A percentile compares a stretch with the other conserved stretches of the same genome.
phyloP scores from a whole-genome alignment of 2,888 invertebrate genomes.

The Pseudococcus viburni region DNA sequence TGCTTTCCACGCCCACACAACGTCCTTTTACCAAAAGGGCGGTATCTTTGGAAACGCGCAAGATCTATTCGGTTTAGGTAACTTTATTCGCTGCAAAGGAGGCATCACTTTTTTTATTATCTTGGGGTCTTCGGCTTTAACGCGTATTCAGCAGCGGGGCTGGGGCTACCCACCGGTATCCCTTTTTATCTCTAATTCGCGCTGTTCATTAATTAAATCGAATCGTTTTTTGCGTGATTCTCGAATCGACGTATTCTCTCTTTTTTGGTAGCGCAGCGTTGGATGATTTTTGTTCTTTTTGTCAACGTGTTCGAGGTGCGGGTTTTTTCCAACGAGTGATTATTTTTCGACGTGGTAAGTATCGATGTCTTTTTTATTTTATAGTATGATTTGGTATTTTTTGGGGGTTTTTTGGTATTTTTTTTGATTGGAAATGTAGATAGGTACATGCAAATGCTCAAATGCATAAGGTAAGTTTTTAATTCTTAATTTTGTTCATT shows the following conservation, averaged over 20 bases:
- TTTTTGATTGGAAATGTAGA: too few relatives aligned
- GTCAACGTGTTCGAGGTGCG: not conserved
- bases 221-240: conserved; percentile 46
- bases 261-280: not conserved
- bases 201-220: conserved; percentile 52
- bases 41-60: conserved; percentile 54
- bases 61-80: conserved; percentile 20
- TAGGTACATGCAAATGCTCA: too few relatives aligned
- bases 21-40: conserved; percentile 55
- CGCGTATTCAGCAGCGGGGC: conserved; percentile 47
- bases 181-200: conserved; percentile 46
- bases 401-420: too few relatives aligned
- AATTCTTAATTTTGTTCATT: too few relatives aligned
- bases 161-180: conserved; percentile 41
- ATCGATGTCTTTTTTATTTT: not conserved
- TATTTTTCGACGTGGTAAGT: not conserved
- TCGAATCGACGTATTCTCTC: not conserved
- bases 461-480: too few relatives aligned
- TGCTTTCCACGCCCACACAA: conserved; percentile 60
- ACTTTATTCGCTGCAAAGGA: conserved; percentile 48
- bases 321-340: not conserved
- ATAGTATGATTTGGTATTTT: too few relatives aligned
- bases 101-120: conserved; percentile 36
- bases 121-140: conserved; percentile 32
- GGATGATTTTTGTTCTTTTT: not conserved